Evolutionary conservation across 2,797 vertebrate species (phyloP).

Genomic region (Acrossocheilus wenchowensis): DNA sequence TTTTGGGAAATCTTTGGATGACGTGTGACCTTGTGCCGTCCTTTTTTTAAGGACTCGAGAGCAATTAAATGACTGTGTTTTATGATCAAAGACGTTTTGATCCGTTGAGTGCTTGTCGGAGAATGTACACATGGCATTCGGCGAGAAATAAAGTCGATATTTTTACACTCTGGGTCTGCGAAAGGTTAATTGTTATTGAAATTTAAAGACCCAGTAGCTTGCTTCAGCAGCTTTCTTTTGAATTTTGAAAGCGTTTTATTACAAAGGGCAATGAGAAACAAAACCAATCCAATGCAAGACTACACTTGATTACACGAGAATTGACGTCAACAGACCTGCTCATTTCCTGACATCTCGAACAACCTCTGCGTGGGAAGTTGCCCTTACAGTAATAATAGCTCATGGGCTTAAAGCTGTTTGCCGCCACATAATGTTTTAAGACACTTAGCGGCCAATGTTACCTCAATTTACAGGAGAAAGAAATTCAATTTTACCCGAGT

Average conservation of each 20-base stretch:
- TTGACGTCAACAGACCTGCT: conserved; percentile 7
- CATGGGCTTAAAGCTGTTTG: background rate
- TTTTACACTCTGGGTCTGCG: conserved; percentile 19
- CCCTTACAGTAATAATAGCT: conserved; percentile 2
- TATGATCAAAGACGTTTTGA: background rate
- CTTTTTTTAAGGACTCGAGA: conserved; percentile 5
- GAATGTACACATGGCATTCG: background rate
- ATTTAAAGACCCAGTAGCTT: background rate
- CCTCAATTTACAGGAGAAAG: background rate
- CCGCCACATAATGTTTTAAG: conserved; percentile 22
- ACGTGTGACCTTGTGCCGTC: background rate
- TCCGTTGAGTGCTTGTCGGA: background rate
- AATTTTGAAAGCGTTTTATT: background rate
- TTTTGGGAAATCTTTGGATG: background rate
- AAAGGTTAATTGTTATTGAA: conserved; percentile 43
- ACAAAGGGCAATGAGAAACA: background rate
- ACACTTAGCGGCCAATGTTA: background rate
- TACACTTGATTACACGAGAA: background rate
- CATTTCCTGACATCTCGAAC: conserved; percentile 1
- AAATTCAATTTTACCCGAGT: background rate
- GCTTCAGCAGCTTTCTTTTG: background rate
- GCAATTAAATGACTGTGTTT: conserved; percentile 3
- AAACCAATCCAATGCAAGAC: conserved; percentile 11
- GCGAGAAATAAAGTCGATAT: conserved; percentile 42
- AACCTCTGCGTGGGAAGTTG: background rate